Percentiles rank a stretch among this genome's conserved stretches.
These are phyloP conservation scores for Numenius arquata DNA, from an alignment of 2,113 vertebrate species.

Conservation along the genomic window DNA sequence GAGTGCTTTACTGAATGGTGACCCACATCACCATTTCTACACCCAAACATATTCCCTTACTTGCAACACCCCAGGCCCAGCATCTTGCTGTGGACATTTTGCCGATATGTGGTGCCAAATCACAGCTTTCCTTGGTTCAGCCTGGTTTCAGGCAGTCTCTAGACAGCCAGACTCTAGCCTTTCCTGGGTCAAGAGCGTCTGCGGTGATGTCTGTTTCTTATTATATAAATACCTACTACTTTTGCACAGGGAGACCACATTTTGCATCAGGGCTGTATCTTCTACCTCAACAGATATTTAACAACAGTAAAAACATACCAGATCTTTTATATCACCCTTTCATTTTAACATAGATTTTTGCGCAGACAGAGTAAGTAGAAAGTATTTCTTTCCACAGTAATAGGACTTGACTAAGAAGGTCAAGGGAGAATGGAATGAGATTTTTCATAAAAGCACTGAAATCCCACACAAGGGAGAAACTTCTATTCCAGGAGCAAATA, in stretches of 20 bases:
- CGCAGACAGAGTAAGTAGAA: not conserved
- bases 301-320: not conserved
- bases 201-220: not conserved
- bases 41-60: not conserved
- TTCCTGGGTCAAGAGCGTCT: accelerated
- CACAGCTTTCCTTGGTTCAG: not conserved
- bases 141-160: not conserved
- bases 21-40: not conserved
- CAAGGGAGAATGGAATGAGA: not conserved
- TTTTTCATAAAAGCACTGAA: not conserved
- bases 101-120: not conserved
- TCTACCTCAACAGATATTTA: not conserved
- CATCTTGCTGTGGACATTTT: accelerated
- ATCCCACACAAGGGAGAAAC: not conserved
- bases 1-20: not conserved
- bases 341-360: not conserved
- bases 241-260: not conserved
- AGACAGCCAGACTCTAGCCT: not conserved
- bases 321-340: not conserved
- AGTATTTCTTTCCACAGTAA: not conserved
- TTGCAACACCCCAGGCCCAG: not conserved
- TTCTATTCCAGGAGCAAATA: constrained; percentile 33
- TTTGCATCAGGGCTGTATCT: not conserved
- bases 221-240: not conserved
- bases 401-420: not conserved